Evolutionary conservation across 2,888 invertebrate genomes (phyloP).

Genomic region (Pandemis corylana): DNA sequence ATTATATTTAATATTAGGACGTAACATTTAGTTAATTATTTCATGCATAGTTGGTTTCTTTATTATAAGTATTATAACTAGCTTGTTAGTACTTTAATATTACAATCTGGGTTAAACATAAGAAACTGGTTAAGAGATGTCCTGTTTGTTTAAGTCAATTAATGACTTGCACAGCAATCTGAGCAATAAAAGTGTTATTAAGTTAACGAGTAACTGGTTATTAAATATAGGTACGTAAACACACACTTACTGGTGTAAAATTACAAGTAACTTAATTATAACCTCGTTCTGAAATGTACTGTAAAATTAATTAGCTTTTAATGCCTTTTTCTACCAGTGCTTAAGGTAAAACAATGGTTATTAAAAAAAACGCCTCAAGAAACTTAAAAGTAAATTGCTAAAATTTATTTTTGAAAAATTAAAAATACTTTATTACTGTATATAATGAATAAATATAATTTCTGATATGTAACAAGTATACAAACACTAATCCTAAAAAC

Average conservation of each 20-base stretch:
- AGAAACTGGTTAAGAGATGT: not conserved
- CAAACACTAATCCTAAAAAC: too few species aligned
- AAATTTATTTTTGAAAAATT: too few species aligned
- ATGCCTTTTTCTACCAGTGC: too few species aligned
- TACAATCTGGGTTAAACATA: not conserved
- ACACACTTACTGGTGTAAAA: not conserved
- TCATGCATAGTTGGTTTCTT: not conserved
- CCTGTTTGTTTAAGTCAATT: not conserved
- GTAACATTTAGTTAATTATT: constrained; percentile 3
- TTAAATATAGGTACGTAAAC: not conserved
- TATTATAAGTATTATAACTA: not conserved
- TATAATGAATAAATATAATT: too few species aligned
- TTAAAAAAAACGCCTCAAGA: too few species aligned
- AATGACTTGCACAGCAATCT: not conserved
- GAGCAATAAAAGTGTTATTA: not conserved
- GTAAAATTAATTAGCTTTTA: too few species aligned
- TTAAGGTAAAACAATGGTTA: too few species aligned
- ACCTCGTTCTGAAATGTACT: not conserved
- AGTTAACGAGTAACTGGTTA: not conserved
- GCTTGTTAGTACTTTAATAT: not conserved
- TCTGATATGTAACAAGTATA: too few species aligned
- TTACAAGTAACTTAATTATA: not conserved
- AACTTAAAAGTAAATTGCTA: too few species aligned
- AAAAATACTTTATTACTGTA: too few species aligned
- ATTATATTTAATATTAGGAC: not conserved